Base-by-base conservation (phyloP, 2,113 vertebrate genomes). In the Heloderma charlesbogerti region DNA sequence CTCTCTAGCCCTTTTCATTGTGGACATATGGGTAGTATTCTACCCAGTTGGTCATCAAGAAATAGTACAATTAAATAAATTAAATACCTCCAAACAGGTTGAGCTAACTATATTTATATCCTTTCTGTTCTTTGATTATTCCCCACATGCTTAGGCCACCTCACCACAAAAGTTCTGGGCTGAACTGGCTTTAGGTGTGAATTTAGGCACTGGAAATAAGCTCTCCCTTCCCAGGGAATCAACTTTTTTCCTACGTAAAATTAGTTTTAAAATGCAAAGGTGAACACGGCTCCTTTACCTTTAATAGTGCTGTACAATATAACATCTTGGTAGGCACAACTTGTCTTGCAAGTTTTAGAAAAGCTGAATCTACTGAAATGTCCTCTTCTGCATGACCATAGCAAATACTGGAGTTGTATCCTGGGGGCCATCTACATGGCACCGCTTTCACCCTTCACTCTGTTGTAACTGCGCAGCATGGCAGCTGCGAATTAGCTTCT, bases 321-420 rank as follows among this genome's bases (percentile, higher is more conserved):
- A 74, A 40, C 20, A 63, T 75, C 34, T 72, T 72, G 51, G 25
- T 54, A 87, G 12, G 48, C 31, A 57, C 27, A 54, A 48, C 69
- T 31, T 67, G 37, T 67, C 66, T 2, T 45, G 29, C 37, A 84
- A 84, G 13, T 34, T 20, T 45, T 40, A 75, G 74, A 75, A 40
- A 75, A 80, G 27, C 78, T 54, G 48, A n/a, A 37, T 34, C 12
- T 29, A 27, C 51, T 82, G 88, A 71, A 89, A 89, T 89, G 16
- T 69, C 31, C 43, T 71, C 13, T 63, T 45, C 63, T 80, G 16
- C 20, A 37, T 60, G 40, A 45, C 75, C 20, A 0, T 60, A 54
- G 0, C 0, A 43, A 0, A 0, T 86, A 84, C 31, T 48, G 51
- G 48, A 40, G 27, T 6, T 15, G 1, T 25, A 89, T n/a, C n/a